Evolutionary conservation across 2,888 invertebrate species (phyloP).

Genomic region (Andrena bicolor): DNA sequence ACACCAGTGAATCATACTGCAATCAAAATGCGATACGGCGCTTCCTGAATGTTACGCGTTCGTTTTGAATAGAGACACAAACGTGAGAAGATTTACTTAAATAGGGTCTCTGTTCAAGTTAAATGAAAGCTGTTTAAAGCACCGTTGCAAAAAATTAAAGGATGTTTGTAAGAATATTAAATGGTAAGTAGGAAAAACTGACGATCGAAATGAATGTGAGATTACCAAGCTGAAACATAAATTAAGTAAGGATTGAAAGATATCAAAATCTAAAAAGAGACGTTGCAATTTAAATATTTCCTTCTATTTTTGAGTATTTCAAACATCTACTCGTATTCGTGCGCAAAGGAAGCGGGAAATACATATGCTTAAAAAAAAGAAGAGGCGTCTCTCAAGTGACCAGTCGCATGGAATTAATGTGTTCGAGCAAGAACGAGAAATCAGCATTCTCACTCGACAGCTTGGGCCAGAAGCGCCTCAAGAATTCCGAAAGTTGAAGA

Average conservation of each 20-base stretch:
- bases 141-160: no score
- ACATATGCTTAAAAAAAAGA: not conserved
- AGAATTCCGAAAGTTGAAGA: constrained; percentile 28
- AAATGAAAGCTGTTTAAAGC: not conserved
- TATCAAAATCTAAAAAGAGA: no score
- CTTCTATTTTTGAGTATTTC: not conserved
- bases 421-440: not conserved
- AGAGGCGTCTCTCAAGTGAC: not conserved
- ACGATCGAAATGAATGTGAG: not conserved
- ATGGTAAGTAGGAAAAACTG: not conserved
- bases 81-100: not conserved
- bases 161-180: no score
- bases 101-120: not conserved
- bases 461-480: constrained; percentile 7
- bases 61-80: not conserved
- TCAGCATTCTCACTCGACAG: not conserved
- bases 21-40: not conserved
- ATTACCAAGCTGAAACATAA: not conserved
- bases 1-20: not conserved
- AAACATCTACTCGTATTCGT: not conserved
- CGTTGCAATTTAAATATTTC: no score
- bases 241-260: no score
- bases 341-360: not conserved
- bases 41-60: not conserved
- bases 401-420: not conserved